Percentiles rank a stretch among this genome's conserved stretches.
phyloP scores from a whole-genome alignment of 2,797 vertebrate species.

The Leptodactylus fallax region DNA sequence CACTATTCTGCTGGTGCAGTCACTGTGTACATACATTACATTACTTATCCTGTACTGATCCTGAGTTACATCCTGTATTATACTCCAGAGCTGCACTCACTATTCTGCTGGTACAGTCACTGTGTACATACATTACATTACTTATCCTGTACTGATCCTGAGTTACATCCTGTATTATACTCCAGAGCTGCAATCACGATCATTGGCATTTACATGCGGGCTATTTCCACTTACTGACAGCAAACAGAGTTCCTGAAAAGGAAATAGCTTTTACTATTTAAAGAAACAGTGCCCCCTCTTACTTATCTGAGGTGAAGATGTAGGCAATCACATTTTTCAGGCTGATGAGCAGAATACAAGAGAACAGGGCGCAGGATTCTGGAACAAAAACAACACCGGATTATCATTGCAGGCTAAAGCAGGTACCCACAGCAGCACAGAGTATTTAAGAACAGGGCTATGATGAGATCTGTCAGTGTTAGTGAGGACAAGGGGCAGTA shows the following conservation, averaged over 20 bases:
- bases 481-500: not conserved
- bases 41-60: too few relatives aligned
- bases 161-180: not conserved
- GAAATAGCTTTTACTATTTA: not conserved
- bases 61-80: too few relatives aligned
- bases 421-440: not conserved
- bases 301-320: constrained; percentile 77
- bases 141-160: too few relatives aligned
- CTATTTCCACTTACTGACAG: too few relatives aligned
- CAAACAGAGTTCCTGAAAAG: too few relatives aligned
- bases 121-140: too few relatives aligned
- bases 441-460: not conserved
- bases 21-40: too few relatives aligned
- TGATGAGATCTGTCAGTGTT: not conserved
- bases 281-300: constrained; percentile 52
- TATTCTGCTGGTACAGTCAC: too few relatives aligned
- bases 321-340: constrained; percentile 72
- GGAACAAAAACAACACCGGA: constrained; percentile 45
- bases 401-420: not conserved
- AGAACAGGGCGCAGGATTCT: constrained; percentile 70
- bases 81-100: too few relatives aligned
- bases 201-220: too few relatives aligned
- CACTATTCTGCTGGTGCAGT: too few relatives aligned
- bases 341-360: constrained; percentile 68
- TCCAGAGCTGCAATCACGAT: too few relatives aligned